These are phyloP conservation scores for Rhorus exstirpatorius DNA, from an alignment of 2,888 invertebrate species.

Conservation along the genomic window DNA sequence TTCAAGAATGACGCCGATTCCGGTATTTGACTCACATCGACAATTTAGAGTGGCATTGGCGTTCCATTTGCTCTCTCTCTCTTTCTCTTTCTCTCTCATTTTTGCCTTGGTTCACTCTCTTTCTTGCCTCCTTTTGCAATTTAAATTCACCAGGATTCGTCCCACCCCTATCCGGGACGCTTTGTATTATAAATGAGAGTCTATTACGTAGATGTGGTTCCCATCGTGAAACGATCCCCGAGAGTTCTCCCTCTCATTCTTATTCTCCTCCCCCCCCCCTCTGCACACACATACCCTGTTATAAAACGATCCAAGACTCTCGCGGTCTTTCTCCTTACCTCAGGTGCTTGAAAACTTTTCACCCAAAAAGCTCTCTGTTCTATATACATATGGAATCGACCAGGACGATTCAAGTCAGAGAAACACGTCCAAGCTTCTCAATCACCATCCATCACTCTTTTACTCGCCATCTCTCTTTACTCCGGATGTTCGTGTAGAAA, in stretches of 20 bases:
- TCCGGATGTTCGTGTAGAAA: slow-evolving; percentile 23
- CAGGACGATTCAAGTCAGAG: slow-evolving; percentile 61
- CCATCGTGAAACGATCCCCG: slow-evolving; percentile 62
- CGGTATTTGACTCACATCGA: slow-evolving; percentile 69
- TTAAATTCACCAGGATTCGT: slow-evolving; percentile 71
- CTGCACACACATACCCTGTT: slow-evolving; percentile 60
- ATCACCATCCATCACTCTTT: slow-evolving; percentile 61
- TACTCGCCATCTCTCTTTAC: slow-evolving; percentile 42
- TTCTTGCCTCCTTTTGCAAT: slow-evolving; percentile 72
- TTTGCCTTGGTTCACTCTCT: slow-evolving; percentile 54
- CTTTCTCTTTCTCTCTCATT: slow-evolving; percentile 46
- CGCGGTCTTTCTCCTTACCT: slow-evolving; percentile 47
- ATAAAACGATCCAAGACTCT: slow-evolving; percentile 64
- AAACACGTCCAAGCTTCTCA: slow-evolving; percentile 66
- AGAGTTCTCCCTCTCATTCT: slow-evolving; percentile 25
- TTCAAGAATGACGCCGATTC: slow-evolving; percentile 69
- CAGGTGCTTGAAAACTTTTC: slow-evolving; percentile 61
- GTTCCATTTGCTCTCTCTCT: slow-evolving; percentile 51
- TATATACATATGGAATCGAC: slow-evolving; percentile 53
- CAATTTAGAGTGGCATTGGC: slow-evolving; percentile 67
- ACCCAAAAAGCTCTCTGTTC: slow-evolving; percentile 24
- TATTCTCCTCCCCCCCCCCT: slow-evolving; percentile 7
- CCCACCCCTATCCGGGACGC: slow-evolving; percentile 58
- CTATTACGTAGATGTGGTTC: slow-evolving; percentile 72
- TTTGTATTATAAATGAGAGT: slow-evolving; percentile 75